Conservation (phyloP, 2,888 invertebrate genomes). For the Neocrepidodera transversa region DNA sequence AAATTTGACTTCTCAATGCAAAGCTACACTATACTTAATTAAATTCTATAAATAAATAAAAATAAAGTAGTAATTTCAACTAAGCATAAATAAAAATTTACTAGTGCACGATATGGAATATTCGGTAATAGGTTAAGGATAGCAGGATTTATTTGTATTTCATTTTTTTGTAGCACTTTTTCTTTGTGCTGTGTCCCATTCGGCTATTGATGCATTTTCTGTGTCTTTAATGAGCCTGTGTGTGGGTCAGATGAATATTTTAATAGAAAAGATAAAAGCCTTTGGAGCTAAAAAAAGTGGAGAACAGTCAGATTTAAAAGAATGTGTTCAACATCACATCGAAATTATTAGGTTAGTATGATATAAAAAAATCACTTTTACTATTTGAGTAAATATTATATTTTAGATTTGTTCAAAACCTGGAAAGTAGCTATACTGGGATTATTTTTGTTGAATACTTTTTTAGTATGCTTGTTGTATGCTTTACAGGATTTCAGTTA, state of each 20-base stretch:
- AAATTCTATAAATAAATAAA: no score
- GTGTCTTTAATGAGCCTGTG: neutral
- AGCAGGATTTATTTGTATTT: no score
- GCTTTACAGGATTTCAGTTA: neutral
- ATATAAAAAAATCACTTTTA: no score
- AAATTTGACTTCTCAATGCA: no score
- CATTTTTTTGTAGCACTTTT: neutral
- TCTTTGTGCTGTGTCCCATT: neutral
- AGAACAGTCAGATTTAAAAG: neutral
- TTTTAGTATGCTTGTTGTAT: neutral
- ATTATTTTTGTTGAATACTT: constrained; percentile 3
- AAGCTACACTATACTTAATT: no score
- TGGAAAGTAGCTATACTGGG: neutral
- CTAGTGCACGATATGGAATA: no score
- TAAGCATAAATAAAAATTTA: no score
- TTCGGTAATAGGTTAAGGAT: no score
- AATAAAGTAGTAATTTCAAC: no score
- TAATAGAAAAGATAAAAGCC: neutral
- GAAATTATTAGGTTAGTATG: neutral
- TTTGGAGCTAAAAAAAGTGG: neutral
- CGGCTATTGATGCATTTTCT: neutral
- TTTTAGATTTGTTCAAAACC: constrained; percentile 1
- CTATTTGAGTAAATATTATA: no score
- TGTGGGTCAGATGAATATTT: neutral
- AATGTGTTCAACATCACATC: neutral